Base-by-base conservation (phyloP, 2,797 vertebrate genomes). In the Dermochelys coriacea region DNA sequence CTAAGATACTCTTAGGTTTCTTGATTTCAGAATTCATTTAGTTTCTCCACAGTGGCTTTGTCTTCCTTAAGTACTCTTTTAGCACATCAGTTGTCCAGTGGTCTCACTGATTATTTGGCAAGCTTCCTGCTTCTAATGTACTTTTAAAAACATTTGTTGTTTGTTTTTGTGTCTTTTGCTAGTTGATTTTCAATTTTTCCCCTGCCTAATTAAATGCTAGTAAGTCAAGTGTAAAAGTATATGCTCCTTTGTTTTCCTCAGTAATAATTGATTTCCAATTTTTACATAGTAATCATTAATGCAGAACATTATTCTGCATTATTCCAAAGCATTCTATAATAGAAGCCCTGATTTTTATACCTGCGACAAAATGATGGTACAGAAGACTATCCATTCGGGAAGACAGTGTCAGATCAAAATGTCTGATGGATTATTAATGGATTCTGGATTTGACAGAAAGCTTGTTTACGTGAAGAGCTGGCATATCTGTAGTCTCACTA, bases 401-500 rank as follows among this genome's bases (percentile, higher is more conserved):
- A 84, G 49, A 31, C 5, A 88, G 2, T 19, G 12, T 64, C 9
- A 11, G 45, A 68, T n/a, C 15, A 31, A 64, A 84, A 59, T 41
- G 8, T 41, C 2, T 86, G 83, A 50, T 49, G 12, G 29, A 27
- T 57, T 89, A 54, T 61, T 83, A 61, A 92, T 88, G 31, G 49
- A 27, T 37, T 87, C 51, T 75, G 3, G 4, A 18, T 14, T 82
- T 86, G 11, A 78, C 29, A 15, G 16, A n/a, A 86, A 84, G 12
- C 45, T 85, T 74, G 47, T 82, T 52, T 79, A 31, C 75, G 6
- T 10, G 77, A 87, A 5, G n/a, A 92, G 29, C 6, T 82, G 47
- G 2, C 0, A 0, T 29, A 84, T 47, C 10, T 68, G 68, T 11
- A 19, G 4, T 31, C 15, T 87, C 6, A 54, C 4, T 16, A 81